Conservation (phyloP, 2,797 vertebrate species). For the Xenopus petersii region DNA sequence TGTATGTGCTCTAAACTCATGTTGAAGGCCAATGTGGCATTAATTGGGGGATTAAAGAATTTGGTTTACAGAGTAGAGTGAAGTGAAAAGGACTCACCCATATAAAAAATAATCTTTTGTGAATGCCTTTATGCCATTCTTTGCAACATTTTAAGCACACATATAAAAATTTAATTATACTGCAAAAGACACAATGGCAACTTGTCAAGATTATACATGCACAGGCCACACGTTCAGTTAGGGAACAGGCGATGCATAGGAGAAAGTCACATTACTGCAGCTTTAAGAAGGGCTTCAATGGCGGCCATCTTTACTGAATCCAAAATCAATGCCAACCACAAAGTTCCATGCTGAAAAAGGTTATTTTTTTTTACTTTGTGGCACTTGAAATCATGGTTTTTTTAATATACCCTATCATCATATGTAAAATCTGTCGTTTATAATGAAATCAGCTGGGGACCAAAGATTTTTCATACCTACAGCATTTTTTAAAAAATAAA, state of each 20-base stretch:
- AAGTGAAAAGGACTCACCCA: slow-evolving; percentile 26
- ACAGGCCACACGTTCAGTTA: slow-evolving; percentile 22
- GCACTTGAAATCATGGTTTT: too few species aligned
- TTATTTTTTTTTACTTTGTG: too few species aligned
- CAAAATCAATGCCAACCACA: background rate
- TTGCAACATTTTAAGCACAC: background rate
- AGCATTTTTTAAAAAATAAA: too few species aligned
- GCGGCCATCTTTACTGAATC: slow-evolving; percentile 41
- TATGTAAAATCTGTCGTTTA: too few species aligned
- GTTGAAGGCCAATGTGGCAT: slow-evolving; percentile 34
- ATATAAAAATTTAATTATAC: background rate
- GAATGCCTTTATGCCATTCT: background rate
- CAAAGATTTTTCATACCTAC: too few species aligned
- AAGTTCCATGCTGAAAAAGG: too few species aligned
- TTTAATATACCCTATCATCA: too few species aligned
- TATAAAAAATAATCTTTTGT: background rate
- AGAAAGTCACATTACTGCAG: slow-evolving; percentile 2
- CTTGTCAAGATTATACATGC: slow-evolving; percentile 26
- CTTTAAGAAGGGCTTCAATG: slow-evolving; percentile 21
- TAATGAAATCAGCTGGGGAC: too few species aligned
- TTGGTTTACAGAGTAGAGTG: background rate
- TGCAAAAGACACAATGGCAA: slow-evolving; percentile 47
- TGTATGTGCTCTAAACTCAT: background rate
- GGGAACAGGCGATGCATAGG: slow-evolving; percentile 31
- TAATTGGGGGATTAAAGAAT: slow-evolving; percentile 37